phyloP scores from a whole-genome alignment of 2,797 vertebrate species.

The Arnoldichthys spilopterus region DNA sequence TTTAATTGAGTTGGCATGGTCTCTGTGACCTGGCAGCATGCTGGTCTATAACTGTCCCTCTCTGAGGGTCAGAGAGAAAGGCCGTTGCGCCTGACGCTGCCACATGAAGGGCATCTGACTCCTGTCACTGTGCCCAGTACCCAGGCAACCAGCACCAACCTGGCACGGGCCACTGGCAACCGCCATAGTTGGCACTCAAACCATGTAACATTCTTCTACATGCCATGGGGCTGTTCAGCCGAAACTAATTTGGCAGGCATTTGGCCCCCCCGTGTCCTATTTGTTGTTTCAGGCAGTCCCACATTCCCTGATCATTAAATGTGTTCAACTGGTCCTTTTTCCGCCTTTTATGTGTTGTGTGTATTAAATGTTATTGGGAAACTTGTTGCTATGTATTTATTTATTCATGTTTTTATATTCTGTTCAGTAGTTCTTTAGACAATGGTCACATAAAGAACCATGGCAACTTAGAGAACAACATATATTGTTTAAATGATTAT shows the following conservation, averaged over 20 bases:
- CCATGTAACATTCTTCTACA: slow-evolving; percentile 77
- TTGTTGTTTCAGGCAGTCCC: slow-evolving; percentile 70
- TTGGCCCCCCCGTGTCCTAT: slow-evolving; percentile 62
- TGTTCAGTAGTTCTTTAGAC: background rate
- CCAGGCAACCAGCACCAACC: slow-evolving; percentile 59
- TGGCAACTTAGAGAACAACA: too few relatives aligned
- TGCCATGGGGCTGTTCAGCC: slow-evolving; percentile 74
- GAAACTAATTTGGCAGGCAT: slow-evolving; percentile 71
- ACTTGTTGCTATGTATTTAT: slow-evolving; percentile 39
- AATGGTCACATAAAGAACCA: background rate
- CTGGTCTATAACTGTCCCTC: slow-evolving; percentile 59
- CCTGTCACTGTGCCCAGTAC: slow-evolving; percentile 73
- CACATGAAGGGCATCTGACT: slow-evolving; percentile 78
- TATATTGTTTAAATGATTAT: too few relatives aligned
- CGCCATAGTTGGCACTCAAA: slow-evolving; percentile 75
- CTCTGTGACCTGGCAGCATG: slow-evolving; percentile 54
- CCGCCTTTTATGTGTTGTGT: background rate
- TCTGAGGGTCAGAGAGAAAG: slow-evolving; percentile 70
- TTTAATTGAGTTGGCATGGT: slow-evolving; percentile 42
- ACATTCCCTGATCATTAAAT: slow-evolving; percentile 76
- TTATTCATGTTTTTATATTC: background rate
- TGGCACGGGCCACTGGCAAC: slow-evolving; percentile 74
- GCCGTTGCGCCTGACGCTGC: slow-evolving; percentile 69
- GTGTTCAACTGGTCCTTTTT: slow-evolving; percentile 60
- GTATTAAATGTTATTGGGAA: background rate